A percentile compares a stretch with the other conserved stretches of the same genome.
Evolutionary conservation across 2,888 invertebrate species (phyloP).

Genomic region (Xanthorhoe designata): DNA sequence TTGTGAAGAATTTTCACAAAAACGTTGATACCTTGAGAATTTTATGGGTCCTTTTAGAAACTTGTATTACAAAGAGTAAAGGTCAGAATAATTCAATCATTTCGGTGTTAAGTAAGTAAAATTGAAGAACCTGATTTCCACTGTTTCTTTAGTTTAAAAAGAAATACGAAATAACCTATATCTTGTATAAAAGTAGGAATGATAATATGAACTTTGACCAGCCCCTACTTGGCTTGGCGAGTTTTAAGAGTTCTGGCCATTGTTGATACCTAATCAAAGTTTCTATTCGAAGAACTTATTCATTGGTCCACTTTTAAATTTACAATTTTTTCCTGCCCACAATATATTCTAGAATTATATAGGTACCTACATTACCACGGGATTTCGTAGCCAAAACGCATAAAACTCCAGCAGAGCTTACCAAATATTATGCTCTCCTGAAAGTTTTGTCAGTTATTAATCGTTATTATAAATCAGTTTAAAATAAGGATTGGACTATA

Average conservation of each 20-base stretch:
- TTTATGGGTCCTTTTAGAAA: constrained; percentile 10
- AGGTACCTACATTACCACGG: no score
- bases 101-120: not conserved
- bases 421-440: constrained; percentile 12
- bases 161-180: no score
- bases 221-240: no score
- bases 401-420: constrained; percentile 15
- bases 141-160: not conserved
- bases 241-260: no score
- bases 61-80: not conserved
- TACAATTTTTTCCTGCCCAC: not conserved
- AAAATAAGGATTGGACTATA: constrained; percentile 23
- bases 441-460: constrained; percentile 32
- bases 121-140: constrained; percentile 7
- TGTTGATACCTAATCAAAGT: no score
- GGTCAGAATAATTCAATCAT: constrained; percentile 8
- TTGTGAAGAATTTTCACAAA: constrained; percentile 20
- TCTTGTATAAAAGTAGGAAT: no score
- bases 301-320: no score
- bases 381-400: constrained; percentile 20
- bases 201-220: no score
- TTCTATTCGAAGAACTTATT: no score
- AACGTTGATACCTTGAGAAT: constrained; percentile 1
- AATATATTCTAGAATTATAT: not conserved
- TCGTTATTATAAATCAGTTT: constrained; percentile 33